A percentile compares a stretch with the other conserved stretches of the same genome.
Evolutionary conservation across 2,888 invertebrate genomes (phyloP).

Genomic region (Chrysolina haemoptera): DNA sequence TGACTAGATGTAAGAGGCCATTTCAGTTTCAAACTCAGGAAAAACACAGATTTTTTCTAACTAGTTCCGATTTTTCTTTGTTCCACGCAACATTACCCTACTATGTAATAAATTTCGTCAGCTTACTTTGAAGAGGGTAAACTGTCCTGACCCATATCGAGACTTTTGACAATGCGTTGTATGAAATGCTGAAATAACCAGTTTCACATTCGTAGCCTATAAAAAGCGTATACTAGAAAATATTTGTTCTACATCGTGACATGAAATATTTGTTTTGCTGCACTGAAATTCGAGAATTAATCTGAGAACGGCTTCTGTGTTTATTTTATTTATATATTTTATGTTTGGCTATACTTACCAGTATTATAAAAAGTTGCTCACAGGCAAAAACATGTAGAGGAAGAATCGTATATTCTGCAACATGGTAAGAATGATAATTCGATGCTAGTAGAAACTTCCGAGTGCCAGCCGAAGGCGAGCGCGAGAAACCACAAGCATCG

Average conservation of each 20-base stretch:
- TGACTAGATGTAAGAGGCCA: too few species aligned
- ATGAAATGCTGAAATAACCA: slow-evolving; percentile 1
- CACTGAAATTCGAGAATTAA: too few species aligned
- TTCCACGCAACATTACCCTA: not conserved
- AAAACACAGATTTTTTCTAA: not conserved
- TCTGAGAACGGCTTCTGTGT: too few species aligned
- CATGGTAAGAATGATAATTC: too few species aligned
- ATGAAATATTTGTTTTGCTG: not conserved
- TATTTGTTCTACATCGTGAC: not conserved
- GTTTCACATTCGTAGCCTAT: slow-evolving; percentile 3
- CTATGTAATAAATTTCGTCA: slow-evolving; percentile 1
- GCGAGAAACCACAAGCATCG: too few species aligned
- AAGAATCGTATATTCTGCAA: too few species aligned
- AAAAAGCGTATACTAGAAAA: not conserved
- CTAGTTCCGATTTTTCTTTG: not conserved
- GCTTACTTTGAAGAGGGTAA: slow-evolving; percentile 11
- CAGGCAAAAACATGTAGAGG: too few species aligned
- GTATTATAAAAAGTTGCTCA: too few species aligned
- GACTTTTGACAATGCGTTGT: slow-evolving; percentile 3
- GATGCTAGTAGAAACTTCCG: too few species aligned
- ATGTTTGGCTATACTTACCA: too few species aligned
- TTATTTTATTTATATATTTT: too few species aligned
- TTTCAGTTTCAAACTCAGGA: not conserved
- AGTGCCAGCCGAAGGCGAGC: too few species aligned
- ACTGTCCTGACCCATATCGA: slow-evolving; percentile 10